phyloP scores from a whole-genome alignment of 2,888 invertebrate genomes.

The Scaeva pyrastri region DNA sequence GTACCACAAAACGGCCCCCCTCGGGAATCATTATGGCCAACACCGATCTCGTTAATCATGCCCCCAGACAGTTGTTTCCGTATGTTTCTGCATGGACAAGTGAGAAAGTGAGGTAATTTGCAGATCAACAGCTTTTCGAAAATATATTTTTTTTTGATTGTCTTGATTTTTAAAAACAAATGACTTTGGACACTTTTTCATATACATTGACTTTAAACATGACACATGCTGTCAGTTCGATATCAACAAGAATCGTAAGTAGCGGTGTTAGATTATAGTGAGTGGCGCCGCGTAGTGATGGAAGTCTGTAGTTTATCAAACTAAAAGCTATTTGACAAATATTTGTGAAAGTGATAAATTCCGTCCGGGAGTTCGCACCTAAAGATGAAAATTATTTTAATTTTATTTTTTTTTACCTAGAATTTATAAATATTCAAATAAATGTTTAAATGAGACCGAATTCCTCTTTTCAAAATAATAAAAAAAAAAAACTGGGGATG shows the following conservation, averaged over 20 bases:
- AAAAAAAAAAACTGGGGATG: not conserved
- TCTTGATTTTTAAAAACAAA: constrained; percentile 38
- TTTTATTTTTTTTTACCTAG: not conserved
- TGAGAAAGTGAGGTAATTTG: constrained; percentile 39
- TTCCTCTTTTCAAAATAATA: not conserved
- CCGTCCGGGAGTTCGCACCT: not conserved
- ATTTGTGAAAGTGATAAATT: constrained; percentile 26
- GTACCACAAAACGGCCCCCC: constrained; percentile 12
- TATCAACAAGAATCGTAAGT: not conserved
- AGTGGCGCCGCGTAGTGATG: not conserved
- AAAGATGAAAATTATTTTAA: constrained; percentile 1
- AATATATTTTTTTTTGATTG: not conserved
- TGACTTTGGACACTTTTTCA: constrained; percentile 45
- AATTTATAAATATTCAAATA: not conserved
- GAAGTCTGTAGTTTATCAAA: constrained; percentile 9
- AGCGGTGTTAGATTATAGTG: not conserved
- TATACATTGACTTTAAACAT: constrained; percentile 29
- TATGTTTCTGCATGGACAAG: constrained; percentile 23
- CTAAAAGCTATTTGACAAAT: constrained; percentile 19
- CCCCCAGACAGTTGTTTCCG: constrained; percentile 18
- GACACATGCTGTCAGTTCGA: constrained; percentile 25
- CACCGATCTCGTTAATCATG: constrained; percentile 27
- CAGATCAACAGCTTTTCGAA: constrained; percentile 10
- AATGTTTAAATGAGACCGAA: not conserved
- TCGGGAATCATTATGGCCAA: constrained; percentile 2